Evolutionary conservation across 2,113 vertebrate species (phyloP).

Genomic region (Pterocles orientalis): DNA sequence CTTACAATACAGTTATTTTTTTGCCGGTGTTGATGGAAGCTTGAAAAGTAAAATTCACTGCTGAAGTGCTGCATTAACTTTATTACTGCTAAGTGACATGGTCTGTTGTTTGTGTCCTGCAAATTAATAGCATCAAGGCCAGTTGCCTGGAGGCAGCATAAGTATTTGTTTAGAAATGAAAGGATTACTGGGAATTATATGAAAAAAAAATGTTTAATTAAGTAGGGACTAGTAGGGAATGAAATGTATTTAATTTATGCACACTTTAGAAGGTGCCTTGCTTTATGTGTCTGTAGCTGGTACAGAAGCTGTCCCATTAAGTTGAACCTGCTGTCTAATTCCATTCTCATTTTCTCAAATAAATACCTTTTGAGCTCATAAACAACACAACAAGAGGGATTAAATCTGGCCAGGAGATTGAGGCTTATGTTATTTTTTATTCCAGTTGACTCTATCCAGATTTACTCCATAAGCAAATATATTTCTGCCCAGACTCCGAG

Average conservation of each 20-base stretch:
- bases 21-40: background rate
- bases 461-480: background rate
- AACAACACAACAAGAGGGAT: background rate
- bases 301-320: background rate
- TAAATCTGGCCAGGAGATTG: background rate
- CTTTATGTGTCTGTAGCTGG: background rate
- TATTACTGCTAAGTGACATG: background rate
- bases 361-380: background rate
- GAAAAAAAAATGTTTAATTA: constrained; percentile 44
- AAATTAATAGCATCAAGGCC: constrained; percentile 22
- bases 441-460: background rate
- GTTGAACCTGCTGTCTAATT: background rate
- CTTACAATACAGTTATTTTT: background rate
- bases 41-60: background rate
- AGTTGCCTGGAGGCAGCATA: constrained; percentile 5
- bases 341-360: background rate
- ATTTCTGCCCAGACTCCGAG: background rate
- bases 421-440: background rate
- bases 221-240: background rate
- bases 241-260: constrained; percentile 19
- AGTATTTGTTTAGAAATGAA: constrained; percentile 40
- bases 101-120: background rate
- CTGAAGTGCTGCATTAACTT: background rate
- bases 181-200: background rate
- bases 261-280: background rate